Evolutionary conservation across 1,140 invertebrate species (phyloP), one percentile per base, ranked within the genome.

Genomic region (Lethocerus indicus): DNA sequence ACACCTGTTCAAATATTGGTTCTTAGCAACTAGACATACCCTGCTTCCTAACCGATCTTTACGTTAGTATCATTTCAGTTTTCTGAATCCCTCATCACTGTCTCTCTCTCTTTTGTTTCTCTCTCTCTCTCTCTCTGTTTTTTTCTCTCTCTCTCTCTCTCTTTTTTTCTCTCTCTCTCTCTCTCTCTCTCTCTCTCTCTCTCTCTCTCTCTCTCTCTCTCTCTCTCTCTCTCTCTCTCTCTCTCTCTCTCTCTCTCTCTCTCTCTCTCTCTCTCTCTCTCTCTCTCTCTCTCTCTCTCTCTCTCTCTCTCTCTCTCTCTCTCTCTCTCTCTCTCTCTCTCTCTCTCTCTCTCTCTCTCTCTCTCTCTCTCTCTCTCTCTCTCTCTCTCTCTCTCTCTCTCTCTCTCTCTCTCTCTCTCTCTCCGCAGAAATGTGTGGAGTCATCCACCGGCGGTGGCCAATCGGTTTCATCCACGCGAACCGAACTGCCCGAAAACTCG

Each of bases 321-420:
- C 41, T 43, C 41, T 24, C 41, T 43, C 41, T 43, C 23, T 24
- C 13, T 43, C 41, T 43, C 41, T 24, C 41, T 43, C 41, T 43
- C 41, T 24, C 41, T 43, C 41, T 43, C 41, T 43, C 41, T 43
- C 41, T 43, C 41, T 43, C 41, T 43, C 41, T 24, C 41, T 43
- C 41, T 43, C 41, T 43, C 41, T 43, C 41, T 43, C 41, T 43
- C 41, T 43, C 41, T 43, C 41, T 43, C 41, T 43, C 41, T 43
- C 41, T 43, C 41, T 43, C 41, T 43, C 41, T 43, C 41, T 43
- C 41, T 43, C 41, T 24, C 41, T 43, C 23, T 43, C 41, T 43
- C 41, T 43, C 41, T 43, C 41, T 43, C 41, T 43, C 41, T 43
- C 41, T 40, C 37, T 40, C 37, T 40, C 37, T 40, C 37, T 40